Conservation (phyloP, 2,888 invertebrate genomes). For the Stenotaenia linearis region DNA sequence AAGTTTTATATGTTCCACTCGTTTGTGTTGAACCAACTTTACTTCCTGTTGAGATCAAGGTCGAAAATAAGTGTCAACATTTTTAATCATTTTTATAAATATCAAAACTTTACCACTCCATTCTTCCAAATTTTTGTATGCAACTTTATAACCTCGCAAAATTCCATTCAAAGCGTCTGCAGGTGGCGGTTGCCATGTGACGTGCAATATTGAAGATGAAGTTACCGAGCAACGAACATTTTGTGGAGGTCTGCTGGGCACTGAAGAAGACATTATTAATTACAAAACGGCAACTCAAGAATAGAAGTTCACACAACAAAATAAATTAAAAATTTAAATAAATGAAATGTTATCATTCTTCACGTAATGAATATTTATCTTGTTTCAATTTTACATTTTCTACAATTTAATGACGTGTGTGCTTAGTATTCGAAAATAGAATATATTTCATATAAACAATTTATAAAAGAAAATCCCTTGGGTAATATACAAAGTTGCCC, state of each 20-base stretch:
- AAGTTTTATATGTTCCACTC: constrained; percentile 33
- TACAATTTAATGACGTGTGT: neutral
- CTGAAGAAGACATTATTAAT: constrained; percentile 40
- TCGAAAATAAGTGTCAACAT: neutral
- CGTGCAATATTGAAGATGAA: constrained; percentile 47
- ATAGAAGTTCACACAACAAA: neutral
- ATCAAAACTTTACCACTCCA: constrained; percentile 37
- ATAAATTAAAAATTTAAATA: neutral
- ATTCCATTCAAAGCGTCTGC: constrained; percentile 49
- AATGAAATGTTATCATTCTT: neutral
- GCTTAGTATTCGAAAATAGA: neutral
- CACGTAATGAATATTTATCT: neutral
- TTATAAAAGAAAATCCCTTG: neutral
- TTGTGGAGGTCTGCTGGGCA: constrained; percentile 50
- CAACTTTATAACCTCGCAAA: constrained; percentile 65
- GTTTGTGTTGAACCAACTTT: neutral
- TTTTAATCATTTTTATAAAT: neutral
- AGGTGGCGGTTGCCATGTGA: constrained; percentile 50
- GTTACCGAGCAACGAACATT: constrained; percentile 47
- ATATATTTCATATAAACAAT: neutral
- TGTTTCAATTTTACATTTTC: neutral
- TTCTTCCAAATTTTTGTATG: constrained; percentile 53
- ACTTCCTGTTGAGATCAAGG: neutral
- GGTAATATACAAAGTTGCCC: neutral
- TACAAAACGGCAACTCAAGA: neutral